Base-by-base conservation (phyloP, 2,888 invertebrate genomes). In the Malthinus seriepunctatus region DNA sequence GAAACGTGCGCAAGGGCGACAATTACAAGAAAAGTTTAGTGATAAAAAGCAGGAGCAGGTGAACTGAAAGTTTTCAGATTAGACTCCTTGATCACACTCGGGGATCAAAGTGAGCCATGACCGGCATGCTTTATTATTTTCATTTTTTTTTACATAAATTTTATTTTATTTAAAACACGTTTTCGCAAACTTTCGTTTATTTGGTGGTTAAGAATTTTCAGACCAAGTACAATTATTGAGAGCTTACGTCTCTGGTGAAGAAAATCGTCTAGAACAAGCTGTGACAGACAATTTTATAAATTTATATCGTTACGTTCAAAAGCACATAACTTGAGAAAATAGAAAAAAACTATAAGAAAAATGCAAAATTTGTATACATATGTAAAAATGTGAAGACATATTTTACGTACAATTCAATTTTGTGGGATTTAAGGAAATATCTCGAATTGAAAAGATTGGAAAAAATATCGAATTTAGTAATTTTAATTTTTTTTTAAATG, bases 91-190 rank as follows among this genome's bases (percentile, higher is more conserved):
- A 61, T 65, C 61, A 51, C 61, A 62, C 62, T 62, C 56, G 51
- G 57, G 66, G 66, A 66, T 66, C 62, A 63, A 49, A 55, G 54
- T 48, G 46, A 56, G 52, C 52, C 66, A 58, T 61, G 63, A 61
- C 66, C 61, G 42, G 59, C 56, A 63, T 64, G 59, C 63, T 57
- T 64, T 63, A 66, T 66, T 64, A 63, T 66, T 66, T 63, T 57
- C 47, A 32, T 38, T 33, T 33, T 35, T 48, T 46, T 39, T 49
- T 7, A 7, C 39, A 42, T n/a, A 23, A 42, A n/a, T 46, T 47
- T 32, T 31, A 33, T 47, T 55, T 44, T 35, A 55, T 55, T 55
- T 55, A 32, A 42, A 44, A 39, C 55, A 55, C 55, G 49, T 42
- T 38, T 32, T 51, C 39, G 2, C 14, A 11, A 32, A 42, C 33